Base-by-base conservation (phyloP, 1,140 invertebrate species). In the Littorina saxatilis region DNA sequence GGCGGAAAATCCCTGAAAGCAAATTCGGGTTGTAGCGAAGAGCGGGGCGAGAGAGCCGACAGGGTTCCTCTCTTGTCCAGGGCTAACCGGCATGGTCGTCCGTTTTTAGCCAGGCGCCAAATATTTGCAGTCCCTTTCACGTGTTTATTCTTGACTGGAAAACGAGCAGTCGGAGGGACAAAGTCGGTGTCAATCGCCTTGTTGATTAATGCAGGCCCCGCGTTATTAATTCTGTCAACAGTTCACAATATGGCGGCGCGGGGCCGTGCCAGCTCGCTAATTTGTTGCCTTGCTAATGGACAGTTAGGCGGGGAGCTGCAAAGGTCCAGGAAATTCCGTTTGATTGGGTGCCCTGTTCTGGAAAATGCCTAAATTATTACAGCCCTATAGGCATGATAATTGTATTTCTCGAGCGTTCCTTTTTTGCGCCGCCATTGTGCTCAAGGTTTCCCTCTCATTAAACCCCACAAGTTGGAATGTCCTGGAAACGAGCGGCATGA, bases 221-320 rank as follows among this genome's bases (percentile, higher is more conserved):
- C 58, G 76, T 78, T 78, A 78, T 78, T 78, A 78, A 78, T 61
- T 78, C 76, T 78, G 76, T 78, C 76, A 78, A 78, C 76, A 78
- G 55, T 63, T 63, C 55, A 63, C 55, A 78, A 58, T 43, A 58
- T 78, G 17, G 29, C 76, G 35, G 55, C 23, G 35, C 35, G 76
- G 27, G 17, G 76, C 37, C 35, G 27, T 23, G 70, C 37, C n/a
- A 43, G 52, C 43, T 27, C 66, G 76, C 55, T 78, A 63, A 78
- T 78, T 78, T 78, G 76, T 29, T 1, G 76, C 52, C 75, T 58
- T 61, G 68, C 17, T 47, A 47, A 47, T 47, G 43, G 43, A 47
- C 43, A 47, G 43, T 17, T 17, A 47, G 7, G 17, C 43, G 43
- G 43, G 43, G 43, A 47, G 43, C 43, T 47, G 43, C 43, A 47